phyloP scores from a whole-genome alignment of 1,140 invertebrate genomes.

The Aphis craccivora region DNA sequence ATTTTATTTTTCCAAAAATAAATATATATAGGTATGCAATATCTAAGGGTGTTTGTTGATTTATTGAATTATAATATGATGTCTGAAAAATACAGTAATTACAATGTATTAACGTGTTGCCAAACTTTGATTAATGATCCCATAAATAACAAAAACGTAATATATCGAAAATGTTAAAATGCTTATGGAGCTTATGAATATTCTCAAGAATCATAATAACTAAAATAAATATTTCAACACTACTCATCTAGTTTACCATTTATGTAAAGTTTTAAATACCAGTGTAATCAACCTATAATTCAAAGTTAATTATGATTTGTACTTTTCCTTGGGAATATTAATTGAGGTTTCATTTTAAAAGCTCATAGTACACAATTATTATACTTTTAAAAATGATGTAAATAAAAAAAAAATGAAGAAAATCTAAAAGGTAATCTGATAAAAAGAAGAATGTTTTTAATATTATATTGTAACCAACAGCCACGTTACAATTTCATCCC shows the following conservation, averaged over 20 bases:
- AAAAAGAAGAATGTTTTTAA: not conserved
- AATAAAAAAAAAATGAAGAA: not conserved
- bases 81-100: not conserved
- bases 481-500: not conserved
- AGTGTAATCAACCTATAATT: not conserved
- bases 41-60: not conserved
- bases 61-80: conserved; percentile 19
- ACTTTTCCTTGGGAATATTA: not conserved
- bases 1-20: not conserved
- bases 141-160: not conserved
- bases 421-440: not conserved
- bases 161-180: not conserved
- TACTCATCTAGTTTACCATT: not conserved
- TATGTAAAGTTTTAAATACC: not conserved
- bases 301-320: conserved; percentile 14
- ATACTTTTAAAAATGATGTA: not conserved
- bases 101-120: not conserved
- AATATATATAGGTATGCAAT: not conserved
- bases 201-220: not conserved
- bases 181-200: not conserved
- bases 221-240: not conserved
- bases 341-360: not conserved
- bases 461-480: not conserved
- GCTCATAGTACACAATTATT: not conserved
- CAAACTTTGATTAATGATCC: not conserved